Conservation (phyloP, 2,113 vertebrate genomes). For the Engraulis encrasicolus region DNA sequence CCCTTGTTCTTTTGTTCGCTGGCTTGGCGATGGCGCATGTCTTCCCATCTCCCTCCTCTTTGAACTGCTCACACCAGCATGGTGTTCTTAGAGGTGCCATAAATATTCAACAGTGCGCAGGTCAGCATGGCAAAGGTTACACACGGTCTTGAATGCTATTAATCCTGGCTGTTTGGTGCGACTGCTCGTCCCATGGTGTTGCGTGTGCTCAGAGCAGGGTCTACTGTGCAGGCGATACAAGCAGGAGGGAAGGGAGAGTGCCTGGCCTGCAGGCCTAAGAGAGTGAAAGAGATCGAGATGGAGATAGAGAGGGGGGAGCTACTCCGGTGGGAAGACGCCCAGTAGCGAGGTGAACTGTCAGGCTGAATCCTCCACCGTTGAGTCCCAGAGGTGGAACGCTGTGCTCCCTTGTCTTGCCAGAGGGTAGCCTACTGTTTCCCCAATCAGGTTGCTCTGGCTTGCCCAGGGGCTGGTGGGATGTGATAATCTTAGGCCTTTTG, state of each 20-base stretch:
- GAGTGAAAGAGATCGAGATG: conserved; percentile 27
- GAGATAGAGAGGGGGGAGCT: conserved; percentile 22
- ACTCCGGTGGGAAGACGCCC: conserved; percentile 68
- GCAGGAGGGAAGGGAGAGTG: conserved; percentile 18
- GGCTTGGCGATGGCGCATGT: conserved; percentile 44
- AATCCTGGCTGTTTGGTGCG: conserved; percentile 70
- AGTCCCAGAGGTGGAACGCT: conserved; percentile 68
- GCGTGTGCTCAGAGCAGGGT: conserved; percentile 57
- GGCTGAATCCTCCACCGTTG: conserved; percentile 50
- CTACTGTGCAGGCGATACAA: conserved; percentile 45
- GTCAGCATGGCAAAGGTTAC: conserved; percentile 66
- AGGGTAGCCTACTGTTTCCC: conserved; percentile 67
- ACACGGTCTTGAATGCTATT: conserved; percentile 70
- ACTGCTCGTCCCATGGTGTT: conserved; percentile 63
- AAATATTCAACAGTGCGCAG: conserved; percentile 65
- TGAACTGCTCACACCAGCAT: conserved; percentile 39
- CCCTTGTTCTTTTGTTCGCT: conserved; percentile 47
- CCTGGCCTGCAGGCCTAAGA: conserved; percentile 35
- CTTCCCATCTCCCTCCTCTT: conserved; percentile 18
- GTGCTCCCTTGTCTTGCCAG: conserved; percentile 61
- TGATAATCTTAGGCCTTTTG: conserved; percentile 71
- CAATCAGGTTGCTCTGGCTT: conserved; percentile 68
- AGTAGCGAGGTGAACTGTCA: conserved; percentile 74
- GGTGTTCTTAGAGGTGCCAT: conserved; percentile 36
- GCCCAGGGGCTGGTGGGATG: conserved; percentile 65